phyloP scores from a whole-genome alignment of 2,888 invertebrate genomes.

The Bellardia bayeri region DNA sequence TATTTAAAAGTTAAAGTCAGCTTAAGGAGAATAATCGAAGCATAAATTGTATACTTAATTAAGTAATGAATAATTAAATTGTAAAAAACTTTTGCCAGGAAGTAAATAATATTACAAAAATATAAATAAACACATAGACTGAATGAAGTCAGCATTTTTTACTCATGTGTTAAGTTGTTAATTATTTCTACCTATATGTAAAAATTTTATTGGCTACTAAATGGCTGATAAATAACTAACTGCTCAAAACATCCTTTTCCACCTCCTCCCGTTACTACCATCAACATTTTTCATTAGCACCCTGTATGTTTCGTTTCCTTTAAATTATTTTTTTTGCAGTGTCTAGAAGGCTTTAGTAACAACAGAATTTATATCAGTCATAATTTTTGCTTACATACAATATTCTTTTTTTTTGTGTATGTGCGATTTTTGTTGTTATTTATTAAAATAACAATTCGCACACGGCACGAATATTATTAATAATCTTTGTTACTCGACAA shows the following conservation, averaged over 20 bases:
- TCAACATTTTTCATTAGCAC: neutral
- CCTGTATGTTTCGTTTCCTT: neutral
- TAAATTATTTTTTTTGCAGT: neutral
- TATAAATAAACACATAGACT: neutral
- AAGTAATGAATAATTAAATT: no score
- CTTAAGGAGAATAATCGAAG: no score
- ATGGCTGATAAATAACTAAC: neutral
- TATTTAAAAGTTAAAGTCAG: no score
- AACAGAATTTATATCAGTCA: slow-evolving; percentile 3
- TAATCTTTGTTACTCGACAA: slow-evolving; percentile 48
- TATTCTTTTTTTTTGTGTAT: neutral
- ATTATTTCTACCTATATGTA: neutral
- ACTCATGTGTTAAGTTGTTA: slow-evolving; percentile 5
- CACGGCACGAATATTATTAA: slow-evolving; percentile 73
- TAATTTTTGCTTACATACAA: slow-evolving; percentile 13
- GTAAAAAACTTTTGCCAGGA: neutral
- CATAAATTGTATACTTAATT: no score
- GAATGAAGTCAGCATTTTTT: neutral
- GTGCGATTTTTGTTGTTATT: slow-evolving; percentile 3
- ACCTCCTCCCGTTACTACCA: neutral
- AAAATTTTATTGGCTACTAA: neutral
- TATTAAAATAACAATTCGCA: slow-evolving; percentile 71
- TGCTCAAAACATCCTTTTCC: neutral
- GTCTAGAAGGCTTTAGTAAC: neutral
- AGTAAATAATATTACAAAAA: neutral